phyloP scores from a whole-genome alignment of 2,113 vertebrate species.

The Dromas ardeola region DNA sequence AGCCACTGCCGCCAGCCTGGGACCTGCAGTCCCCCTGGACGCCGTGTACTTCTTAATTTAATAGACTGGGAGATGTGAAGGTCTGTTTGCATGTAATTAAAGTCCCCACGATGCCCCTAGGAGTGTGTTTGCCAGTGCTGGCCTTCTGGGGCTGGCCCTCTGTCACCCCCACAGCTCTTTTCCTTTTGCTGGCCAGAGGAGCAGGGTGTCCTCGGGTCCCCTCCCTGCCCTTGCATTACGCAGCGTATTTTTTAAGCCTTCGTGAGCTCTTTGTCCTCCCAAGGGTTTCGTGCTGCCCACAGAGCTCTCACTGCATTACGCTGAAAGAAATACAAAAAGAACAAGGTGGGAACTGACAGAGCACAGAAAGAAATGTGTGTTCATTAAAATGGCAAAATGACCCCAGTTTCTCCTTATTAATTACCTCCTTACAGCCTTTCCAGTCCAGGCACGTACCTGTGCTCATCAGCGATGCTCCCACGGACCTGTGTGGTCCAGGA shows the following conservation, averaged over 20 bases:
- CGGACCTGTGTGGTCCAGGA: not conserved
- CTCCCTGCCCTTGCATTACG: not conserved
- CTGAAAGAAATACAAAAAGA: not conserved
- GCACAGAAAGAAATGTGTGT: not conserved
- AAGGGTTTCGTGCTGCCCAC: rapidly evolving
- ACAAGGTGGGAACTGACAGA: not conserved
- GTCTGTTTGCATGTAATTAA: not conserved
- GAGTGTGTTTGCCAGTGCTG: not conserved
- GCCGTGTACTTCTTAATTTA: rapidly evolving
- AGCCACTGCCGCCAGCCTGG: not conserved
- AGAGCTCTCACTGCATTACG: rapidly evolving
- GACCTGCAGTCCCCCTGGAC: not conserved
- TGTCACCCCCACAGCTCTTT: not conserved
- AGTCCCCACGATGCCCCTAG: rapidly evolving
- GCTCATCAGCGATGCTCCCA: not conserved
- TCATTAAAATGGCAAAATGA: not conserved
- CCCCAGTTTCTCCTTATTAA: not conserved
- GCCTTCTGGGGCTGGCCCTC: not conserved
- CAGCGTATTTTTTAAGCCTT: not conserved
- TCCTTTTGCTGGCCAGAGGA: not conserved
- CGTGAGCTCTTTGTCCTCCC: not conserved
- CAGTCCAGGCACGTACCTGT: not conserved
- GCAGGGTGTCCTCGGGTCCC: not conserved
- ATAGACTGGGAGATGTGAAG: not conserved
- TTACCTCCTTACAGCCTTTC: not conserved